Base-by-base conservation (phyloP, 2,888 invertebrate genomes). In the Phortica okadai region DNA sequence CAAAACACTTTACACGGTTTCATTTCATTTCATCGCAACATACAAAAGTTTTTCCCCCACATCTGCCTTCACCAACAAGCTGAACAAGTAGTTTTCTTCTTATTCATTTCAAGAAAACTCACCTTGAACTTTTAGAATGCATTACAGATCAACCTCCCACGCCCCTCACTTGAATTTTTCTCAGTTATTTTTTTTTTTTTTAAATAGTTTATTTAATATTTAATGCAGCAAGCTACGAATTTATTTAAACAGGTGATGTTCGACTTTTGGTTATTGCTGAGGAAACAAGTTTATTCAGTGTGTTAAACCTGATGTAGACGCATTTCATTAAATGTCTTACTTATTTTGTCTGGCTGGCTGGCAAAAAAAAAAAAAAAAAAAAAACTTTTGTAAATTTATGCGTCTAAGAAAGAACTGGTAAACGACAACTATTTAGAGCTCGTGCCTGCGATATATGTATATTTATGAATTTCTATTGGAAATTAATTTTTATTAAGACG, bases 1-100 rank as follows among this genome's bases (percentile, higher is more conserved):
- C 66, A 66, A 59, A 59, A 66, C 66, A 41, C 66, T 66, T 66
- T 42, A 42, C 66, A 66, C 21, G 42, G 66, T 42, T 66, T 42
- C 41, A 42, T 66, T 66, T 62, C 10, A 21, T n/a, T 59, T n/a
- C 16, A 21, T 16, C 41, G 42, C 66, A 66, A 1, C 33, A 33
- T 66, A 16, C 25, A 66, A 66, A 41, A 33, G 66, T 14, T 66
- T 66, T 62, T 62, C 21, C 21, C 25, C 25, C 6, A 16, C 16
- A 6, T 62, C 25, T 62, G 62, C 33, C 21, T 62, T 62, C 25
- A 14, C 11, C 56, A 56, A 56, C 33, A 3, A 50, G 6, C 50
- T 8, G 6, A 50, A 50, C 50, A 11, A 11, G 8, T 50, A 25
- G 62, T 62, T 25, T 25, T 62, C 10, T 62, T 62, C 25, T 62